Conservation (phyloP, 2,797 vertebrate species). For the Gambusia yucatana region DNA sequence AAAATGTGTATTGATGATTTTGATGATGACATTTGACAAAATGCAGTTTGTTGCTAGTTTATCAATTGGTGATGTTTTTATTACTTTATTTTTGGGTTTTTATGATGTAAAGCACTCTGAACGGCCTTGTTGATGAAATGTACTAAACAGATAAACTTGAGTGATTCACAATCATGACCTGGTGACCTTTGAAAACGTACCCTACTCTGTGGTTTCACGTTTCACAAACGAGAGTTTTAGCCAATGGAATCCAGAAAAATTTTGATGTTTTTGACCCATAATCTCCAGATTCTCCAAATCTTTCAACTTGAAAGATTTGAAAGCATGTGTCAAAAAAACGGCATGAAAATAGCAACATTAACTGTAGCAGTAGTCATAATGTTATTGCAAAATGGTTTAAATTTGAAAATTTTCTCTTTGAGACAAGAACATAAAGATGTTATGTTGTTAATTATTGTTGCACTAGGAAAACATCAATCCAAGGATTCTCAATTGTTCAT, state of each 20-base stretch:
- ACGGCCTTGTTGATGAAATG: too few species aligned
- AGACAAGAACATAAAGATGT: not conserved
- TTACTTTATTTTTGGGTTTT: too few species aligned
- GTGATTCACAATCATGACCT: not conserved
- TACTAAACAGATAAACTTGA: too few species aligned
- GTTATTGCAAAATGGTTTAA: not conserved
- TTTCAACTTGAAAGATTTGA: not conserved
- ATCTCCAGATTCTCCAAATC: too few species aligned
- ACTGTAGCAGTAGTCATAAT: not conserved
- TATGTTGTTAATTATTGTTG: not conserved
- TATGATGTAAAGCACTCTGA: too few species aligned
- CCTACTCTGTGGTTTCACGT: not conserved
- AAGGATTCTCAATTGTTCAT: not conserved
- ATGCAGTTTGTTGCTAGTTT: too few species aligned
- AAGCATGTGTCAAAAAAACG: not conserved
- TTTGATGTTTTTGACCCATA: too few species aligned
- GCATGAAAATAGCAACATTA: not conserved
- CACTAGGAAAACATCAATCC: not conserved
- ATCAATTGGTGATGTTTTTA: too few species aligned
- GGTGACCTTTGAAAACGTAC: not conserved
- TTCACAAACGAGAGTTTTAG: not conserved
- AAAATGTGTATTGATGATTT: too few species aligned
- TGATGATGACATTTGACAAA: too few species aligned
- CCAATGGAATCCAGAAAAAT: not conserved
- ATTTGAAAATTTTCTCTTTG: not conserved